A percentile compares a stretch with the other conserved stretches of the same genome.
Evolutionary conservation across 2,888 invertebrate genomes (phyloP).

Genomic region (Tetanocera ferruginea): DNA sequence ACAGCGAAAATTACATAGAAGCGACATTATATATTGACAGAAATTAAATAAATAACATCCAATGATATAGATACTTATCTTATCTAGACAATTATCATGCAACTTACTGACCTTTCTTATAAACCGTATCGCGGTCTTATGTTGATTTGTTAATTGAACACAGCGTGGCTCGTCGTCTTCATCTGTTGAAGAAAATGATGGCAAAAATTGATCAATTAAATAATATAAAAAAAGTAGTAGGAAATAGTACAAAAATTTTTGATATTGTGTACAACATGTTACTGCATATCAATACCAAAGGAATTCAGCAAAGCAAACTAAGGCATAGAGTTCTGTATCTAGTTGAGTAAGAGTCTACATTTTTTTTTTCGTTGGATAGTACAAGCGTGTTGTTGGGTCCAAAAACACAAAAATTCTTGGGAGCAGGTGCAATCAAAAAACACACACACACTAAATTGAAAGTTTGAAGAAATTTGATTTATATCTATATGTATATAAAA

Average conservation of each 20-base stretch:
- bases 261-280: neutral
- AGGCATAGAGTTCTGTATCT: slow-evolving; percentile 3
- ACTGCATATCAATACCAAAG: neutral
- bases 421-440: slow-evolving; percentile 5
- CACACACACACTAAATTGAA: neutral
- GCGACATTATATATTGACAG: neutral
- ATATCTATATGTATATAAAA: no score
- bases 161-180: slow-evolving; percentile 86
- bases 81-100: neutral
- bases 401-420: neutral
- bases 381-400: slow-evolving; percentile 12
- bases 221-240: neutral
- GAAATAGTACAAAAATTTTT: neutral
- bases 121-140: slow-evolving; percentile 91
- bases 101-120: slow-evolving; percentile 85
- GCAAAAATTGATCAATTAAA: neutral
- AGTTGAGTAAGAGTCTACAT: neutral
- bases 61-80: neutral
- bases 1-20: slow-evolving; percentile 15
- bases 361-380: neutral
- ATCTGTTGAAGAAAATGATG: slow-evolving; percentile 70
- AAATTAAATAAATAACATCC: neutral
- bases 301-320: slow-evolving; percentile 24
- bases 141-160: slow-evolving; percentile 85
- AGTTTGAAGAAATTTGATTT: neutral